Evolutionary conservation across 2,888 invertebrate species (phyloP).

Genomic region (Cataglyphis rosenhaueri): DNA sequence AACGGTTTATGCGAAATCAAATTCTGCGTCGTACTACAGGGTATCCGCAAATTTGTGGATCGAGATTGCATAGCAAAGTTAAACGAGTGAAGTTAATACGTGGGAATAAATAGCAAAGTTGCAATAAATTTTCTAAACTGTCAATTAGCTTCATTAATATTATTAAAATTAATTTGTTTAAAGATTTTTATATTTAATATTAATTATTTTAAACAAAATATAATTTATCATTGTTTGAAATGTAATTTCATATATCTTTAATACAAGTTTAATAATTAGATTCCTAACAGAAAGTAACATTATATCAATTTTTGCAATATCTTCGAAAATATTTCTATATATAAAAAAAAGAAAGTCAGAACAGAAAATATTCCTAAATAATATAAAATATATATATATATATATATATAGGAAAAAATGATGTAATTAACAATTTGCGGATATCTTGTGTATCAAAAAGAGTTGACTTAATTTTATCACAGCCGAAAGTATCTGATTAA

Average conservation of each 20-base stretch:
- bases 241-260: background rate
- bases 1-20: constrained; percentile 24
- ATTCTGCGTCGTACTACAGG: background rate
- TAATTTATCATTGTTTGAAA: background rate
- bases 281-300: background rate
- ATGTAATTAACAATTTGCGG: background rate
- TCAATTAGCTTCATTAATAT: background rate
- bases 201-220: background rate
- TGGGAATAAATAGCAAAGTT: background rate
- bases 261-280: background rate
- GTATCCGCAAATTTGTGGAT: constrained; percentile 9
- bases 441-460: background rate
- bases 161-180: background rate
- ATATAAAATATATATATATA: background rate
- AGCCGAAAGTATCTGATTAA: constrained; percentile 57
- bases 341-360: background rate
- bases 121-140: background rate
- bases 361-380: background rate
- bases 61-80: background rate
- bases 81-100: background rate
- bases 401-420: background rate
- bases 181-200: background rate
- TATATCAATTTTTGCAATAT: background rate
- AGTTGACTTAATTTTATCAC: constrained; percentile 29
- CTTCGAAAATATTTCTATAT: background rate